Percentiles rank a stretch among this genome's conserved stretches.
Conservation (phyloP, 2,888 invertebrate genomes). For the Drosophila antonietae region DNA sequence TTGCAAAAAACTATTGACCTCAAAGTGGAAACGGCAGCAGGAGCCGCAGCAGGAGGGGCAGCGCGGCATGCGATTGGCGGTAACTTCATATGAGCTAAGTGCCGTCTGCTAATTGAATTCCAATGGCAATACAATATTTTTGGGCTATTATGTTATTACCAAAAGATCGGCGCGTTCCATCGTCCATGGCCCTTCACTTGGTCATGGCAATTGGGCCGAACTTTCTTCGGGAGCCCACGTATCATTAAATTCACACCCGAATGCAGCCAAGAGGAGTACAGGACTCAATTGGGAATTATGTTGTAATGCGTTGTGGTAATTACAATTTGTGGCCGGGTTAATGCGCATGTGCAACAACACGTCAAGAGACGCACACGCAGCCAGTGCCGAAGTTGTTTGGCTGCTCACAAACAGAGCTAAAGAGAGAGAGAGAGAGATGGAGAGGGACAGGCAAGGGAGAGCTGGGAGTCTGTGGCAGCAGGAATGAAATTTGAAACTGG, state of each 20-base stretch:
- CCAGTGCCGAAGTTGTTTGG: slow-evolving; percentile 19
- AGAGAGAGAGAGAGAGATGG: background rate
- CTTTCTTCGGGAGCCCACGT: slow-evolving; percentile 61
- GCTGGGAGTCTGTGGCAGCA: slow-evolving; percentile 30
- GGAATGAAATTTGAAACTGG: slow-evolving; percentile 79
- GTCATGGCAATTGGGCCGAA: slow-evolving; percentile 57
- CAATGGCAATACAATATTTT: slow-evolving; percentile 78
- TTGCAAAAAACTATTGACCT: slow-evolving; percentile 73
- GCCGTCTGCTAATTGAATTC: slow-evolving; percentile 73
- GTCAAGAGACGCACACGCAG: slow-evolving; percentile 64
- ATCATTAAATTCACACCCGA: slow-evolving; percentile 78
- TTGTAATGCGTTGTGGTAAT: slow-evolving; percentile 81
- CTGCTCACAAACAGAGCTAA: background rate
- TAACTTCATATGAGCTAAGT: slow-evolving; percentile 60
- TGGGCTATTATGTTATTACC: slow-evolving; percentile 79
- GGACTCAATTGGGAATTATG: slow-evolving; percentile 70
- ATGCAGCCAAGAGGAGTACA: slow-evolving; percentile 29
- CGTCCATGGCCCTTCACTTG: slow-evolving; percentile 12
- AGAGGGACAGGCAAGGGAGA: background rate
- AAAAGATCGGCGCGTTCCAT: slow-evolving; percentile 49
- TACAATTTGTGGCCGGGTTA: slow-evolving; percentile 79
- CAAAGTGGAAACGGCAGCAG: slow-evolving; percentile 59
- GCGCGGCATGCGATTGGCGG: slow-evolving; percentile 17
- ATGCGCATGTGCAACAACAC: slow-evolving; percentile 81
- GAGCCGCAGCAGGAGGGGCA: slow-evolving; percentile 12